A percentile compares a stretch with the other conserved stretches of the same genome.
Evolutionary conservation across 2,113 vertebrate genomes (phyloP).

Genomic region (Zosterops japonicus): DNA sequence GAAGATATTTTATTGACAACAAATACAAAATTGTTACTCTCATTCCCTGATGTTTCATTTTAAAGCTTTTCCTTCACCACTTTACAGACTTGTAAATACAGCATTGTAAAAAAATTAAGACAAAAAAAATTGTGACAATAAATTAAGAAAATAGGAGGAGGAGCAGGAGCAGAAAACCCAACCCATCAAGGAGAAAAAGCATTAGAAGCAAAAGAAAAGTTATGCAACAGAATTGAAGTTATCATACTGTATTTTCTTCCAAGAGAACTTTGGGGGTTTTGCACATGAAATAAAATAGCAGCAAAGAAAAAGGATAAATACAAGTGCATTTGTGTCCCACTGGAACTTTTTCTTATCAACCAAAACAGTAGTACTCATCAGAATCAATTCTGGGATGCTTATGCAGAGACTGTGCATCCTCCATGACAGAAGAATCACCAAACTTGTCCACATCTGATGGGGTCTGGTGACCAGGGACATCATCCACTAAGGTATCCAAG

Average conservation of each 20-base stretch:
- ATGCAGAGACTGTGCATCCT: slow-evolving; percentile 76
- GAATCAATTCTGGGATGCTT: slow-evolving; percentile 81
- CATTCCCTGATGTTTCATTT: slow-evolving; percentile 55
- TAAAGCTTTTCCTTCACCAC: slow-evolving; percentile 64
- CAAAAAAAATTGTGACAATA: slow-evolving; percentile 63
- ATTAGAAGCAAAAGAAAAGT: slow-evolving; percentile 57
- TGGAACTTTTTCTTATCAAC: slow-evolving; percentile 71
- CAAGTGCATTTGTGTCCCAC: slow-evolving; percentile 61
- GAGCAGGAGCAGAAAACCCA: background rate
- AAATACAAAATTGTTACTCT: slow-evolving; percentile 59
- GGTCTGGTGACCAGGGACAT: slow-evolving; percentile 83
- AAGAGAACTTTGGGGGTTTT: background rate
- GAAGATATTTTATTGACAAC: slow-evolving; percentile 74
- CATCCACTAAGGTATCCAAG: slow-evolving; percentile 92
- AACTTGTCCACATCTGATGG: slow-evolving; percentile 85
- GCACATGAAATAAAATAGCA: slow-evolving; percentile 72
- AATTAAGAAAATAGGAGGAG: slow-evolving; percentile 62
- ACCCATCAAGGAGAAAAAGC: background rate
- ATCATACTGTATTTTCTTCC: slow-evolving; percentile 55
- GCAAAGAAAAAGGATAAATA: slow-evolving; percentile 70
- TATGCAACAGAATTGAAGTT: slow-evolving; percentile 54
- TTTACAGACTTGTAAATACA: slow-evolving; percentile 33
- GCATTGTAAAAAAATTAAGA: slow-evolving; percentile 42
- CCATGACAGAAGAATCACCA: slow-evolving; percentile 77
- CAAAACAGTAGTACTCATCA: slow-evolving; percentile 95